These are phyloP conservation scores for Sparidentex hasta DNA, from an alignment of 2,797 vertebrate genomes.

Conservation along the genomic window DNA sequence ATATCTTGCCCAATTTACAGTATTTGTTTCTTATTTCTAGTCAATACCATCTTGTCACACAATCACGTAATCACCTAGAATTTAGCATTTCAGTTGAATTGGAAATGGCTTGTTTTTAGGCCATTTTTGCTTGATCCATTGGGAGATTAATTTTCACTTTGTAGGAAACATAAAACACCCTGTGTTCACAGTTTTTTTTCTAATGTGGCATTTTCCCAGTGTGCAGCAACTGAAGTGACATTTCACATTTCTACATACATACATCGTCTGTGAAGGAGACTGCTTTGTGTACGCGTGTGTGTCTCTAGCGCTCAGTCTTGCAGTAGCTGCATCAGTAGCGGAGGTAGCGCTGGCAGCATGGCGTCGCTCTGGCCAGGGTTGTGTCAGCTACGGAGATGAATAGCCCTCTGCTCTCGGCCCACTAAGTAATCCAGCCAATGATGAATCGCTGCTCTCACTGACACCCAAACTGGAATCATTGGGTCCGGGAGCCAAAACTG, in stretches of 20 bases:
- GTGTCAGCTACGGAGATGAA: conserved; percentile 84
- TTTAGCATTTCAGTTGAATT: too few species aligned
- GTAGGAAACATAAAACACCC: too few species aligned
- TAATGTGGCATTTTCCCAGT: too few species aligned
- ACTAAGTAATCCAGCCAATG: conserved; percentile 85
- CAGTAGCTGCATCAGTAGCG: conserved; percentile 33
- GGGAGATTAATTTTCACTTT: too few species aligned
- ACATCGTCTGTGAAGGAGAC: conserved; percentile 14
- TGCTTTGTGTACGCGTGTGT: conserved; percentile 14
- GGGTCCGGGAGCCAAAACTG: conserved; percentile 77
- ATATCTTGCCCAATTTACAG: too few species aligned
- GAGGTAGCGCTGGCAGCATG: conserved; percentile 48
- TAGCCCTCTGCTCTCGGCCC: conserved; percentile 81
- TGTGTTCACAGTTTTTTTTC: too few species aligned
- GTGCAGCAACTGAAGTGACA: conserved; percentile 4
- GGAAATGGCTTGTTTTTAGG: too few species aligned
- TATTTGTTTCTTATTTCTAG: too few species aligned
- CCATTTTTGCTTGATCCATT: too few species aligned
- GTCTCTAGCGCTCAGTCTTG: conserved; percentile 30
- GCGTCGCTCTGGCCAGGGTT: conserved; percentile 75
- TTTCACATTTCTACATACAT: not conserved
- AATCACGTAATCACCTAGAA: too few species aligned
- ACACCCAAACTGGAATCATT: conserved; percentile 84
- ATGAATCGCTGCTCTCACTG: conserved; percentile 84
- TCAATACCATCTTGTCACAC: too few species aligned